A percentile compares a stretch with the other conserved stretches of the same genome.
phyloP scores from a whole-genome alignment of 2,113 vertebrate species.

The Eubucco bourcierii region DNA sequence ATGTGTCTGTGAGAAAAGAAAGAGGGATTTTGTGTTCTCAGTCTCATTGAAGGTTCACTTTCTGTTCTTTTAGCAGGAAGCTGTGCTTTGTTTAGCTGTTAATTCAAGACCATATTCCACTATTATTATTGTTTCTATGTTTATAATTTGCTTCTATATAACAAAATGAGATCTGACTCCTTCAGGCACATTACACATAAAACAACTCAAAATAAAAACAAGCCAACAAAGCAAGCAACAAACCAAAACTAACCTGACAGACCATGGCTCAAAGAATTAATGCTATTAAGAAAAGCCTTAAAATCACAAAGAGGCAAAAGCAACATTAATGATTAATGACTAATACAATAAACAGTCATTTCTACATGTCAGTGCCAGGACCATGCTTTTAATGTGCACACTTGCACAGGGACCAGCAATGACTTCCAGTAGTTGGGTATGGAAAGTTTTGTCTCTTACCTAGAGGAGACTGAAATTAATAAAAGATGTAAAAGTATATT shows the following conservation, averaged over 20 bases:
- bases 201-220: neutral
- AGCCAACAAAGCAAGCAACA: no score
- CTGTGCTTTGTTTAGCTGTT: neutral
- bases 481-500: constrained; percentile 49
- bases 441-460: constrained; percentile 23
- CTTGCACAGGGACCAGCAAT: neutral
- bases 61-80: neutral
- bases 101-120: neutral
- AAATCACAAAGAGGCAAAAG: neutral
- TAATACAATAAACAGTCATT: constrained; percentile 10
- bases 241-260: neutral
- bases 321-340: constrained; percentile 45
- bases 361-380: neutral
- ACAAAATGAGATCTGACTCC: neutral
- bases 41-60: neutral
- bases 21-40: neutral
- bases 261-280: neutral
- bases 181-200: neutral
- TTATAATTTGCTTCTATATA: neutral
- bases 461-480: constrained; percentile 33
- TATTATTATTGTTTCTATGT: neutral
- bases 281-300: neutral
- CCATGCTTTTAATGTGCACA: neutral
- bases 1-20: neutral
- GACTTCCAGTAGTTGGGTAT: constrained; percentile 9